A percentile compares a stretch with the other conserved stretches of the same genome.
Evolutionary conservation across 2,888 invertebrate species (phyloP).

Genomic region (Diaphora mendica): DNA sequence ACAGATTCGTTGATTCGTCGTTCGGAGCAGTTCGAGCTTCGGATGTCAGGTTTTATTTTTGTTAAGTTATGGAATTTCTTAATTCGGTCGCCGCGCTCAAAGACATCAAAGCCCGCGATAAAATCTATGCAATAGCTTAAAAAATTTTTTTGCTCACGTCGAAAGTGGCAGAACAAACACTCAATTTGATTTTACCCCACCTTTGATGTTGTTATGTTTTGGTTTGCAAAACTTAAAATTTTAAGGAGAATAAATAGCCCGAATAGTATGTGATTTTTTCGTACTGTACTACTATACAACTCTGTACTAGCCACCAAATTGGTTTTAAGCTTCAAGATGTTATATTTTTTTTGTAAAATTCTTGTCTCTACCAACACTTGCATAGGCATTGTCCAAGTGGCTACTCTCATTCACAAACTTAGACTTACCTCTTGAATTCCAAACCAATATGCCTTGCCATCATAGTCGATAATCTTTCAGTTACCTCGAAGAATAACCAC

Average conservation of each 20-base stretch:
- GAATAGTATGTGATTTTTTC: background rate
- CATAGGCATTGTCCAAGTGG: too few relatives aligned
- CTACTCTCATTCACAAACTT: too few relatives aligned
- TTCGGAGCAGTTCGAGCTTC: too few relatives aligned
- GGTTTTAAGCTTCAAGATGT: background rate
- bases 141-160: background rate
- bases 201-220: too few relatives aligned
- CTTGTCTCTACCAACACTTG: too few relatives aligned
- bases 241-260: background rate
- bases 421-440: background rate
- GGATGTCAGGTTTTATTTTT: too few relatives aligned
- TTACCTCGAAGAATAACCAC: background rate
- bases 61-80: too few relatives aligned
- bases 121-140: too few relatives aligned
- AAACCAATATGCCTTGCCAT: background rate
- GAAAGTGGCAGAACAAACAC: background rate
- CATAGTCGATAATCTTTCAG: background rate
- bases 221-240: too few relatives aligned
- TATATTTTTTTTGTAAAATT: background rate
- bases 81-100: too few relatives aligned
- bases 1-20: too few relatives aligned
- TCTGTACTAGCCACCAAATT: background rate
- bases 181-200: background rate
- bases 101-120: too few relatives aligned
- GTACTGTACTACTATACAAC: background rate